These are phyloP conservation scores for Phenganax subtilis DNA, from an alignment of 92 coral and sea anemone genomes.

Conservation along the genomic window DNA sequence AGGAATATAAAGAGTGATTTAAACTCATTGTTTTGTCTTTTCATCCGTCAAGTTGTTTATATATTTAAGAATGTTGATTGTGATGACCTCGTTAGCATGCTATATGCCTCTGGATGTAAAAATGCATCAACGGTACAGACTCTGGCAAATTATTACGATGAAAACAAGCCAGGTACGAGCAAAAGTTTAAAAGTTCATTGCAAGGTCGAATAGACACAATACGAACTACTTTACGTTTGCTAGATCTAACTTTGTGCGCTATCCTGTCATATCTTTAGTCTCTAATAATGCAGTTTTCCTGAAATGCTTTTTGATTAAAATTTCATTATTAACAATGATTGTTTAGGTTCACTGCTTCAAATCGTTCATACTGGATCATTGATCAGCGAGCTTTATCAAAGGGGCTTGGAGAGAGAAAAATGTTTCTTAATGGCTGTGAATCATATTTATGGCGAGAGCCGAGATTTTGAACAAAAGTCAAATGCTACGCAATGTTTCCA, in stretches of 20 bases:
- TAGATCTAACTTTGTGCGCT: not conserved
- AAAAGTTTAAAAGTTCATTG: conserved; percentile 28
- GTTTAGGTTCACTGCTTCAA: conserved; percentile 68
- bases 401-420: conserved; percentile 54
- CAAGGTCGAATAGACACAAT: conserved; percentile 38
- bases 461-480: conserved; percentile 12
- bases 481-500: not conserved
- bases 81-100: conserved; percentile 63
- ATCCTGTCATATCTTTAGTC: not conserved
- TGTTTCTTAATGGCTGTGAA: conserved; percentile 61
- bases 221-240: not conserved
- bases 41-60: not conserved
- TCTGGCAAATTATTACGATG: conserved; percentile 54
- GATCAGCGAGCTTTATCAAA: conserved; percentile 52
- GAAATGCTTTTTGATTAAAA: not conserved
- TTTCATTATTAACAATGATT: not conserved
- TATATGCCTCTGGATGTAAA: conserved; percentile 63
- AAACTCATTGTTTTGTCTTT: not conserved
- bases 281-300: not conserved
- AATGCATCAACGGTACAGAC: conserved; percentile 41
- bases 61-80: conserved; percentile 46
- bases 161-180: conserved; percentile 16
- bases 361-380: conserved; percentile 68
- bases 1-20: conserved; percentile 1
- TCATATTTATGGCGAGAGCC: conserved; percentile 76